These are phyloP conservation scores for Nansenia antarctica DNA, from an alignment of 2,113 vertebrate species.

Conservation along the genomic window DNA sequence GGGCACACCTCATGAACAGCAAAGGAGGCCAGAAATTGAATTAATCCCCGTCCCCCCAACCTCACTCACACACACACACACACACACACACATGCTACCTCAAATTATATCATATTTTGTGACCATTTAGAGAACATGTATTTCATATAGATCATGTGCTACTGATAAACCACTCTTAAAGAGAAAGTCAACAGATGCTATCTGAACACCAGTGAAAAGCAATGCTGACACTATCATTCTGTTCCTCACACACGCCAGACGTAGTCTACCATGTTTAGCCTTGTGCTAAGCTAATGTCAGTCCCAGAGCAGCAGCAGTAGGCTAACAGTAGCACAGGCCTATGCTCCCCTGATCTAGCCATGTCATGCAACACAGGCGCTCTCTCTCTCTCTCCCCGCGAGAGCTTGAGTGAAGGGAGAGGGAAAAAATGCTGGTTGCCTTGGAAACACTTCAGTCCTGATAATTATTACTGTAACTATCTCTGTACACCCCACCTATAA, in stretches of 20 bases:
- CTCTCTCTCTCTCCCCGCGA: slow-evolving; percentile 62
- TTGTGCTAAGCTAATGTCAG: slow-evolving; percentile 22
- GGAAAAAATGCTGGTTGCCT: slow-evolving; percentile 83
- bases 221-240: slow-evolving; percentile 51
- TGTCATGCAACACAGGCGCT: slow-evolving; percentile 85
- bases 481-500: slow-evolving; percentile 98
- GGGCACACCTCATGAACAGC: neutral
- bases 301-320: slow-evolving; percentile 60
- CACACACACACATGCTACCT: neutral
- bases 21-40: neutral
- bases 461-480: slow-evolving; percentile 98
- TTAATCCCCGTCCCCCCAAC: too few species aligned
- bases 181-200: neutral
- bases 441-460: slow-evolving; percentile 95
- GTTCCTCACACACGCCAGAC: slow-evolving; percentile 32
- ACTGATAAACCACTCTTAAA: neutral
- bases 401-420: slow-evolving; percentile 53
- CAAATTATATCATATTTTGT: neutral
- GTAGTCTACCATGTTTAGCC: slow-evolving; percentile 6
- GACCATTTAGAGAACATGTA: neutral
- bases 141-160: neutral
- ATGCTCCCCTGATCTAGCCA: slow-evolving; percentile 77
- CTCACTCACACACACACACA: too few species aligned
- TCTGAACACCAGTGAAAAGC: neutral
- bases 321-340: slow-evolving; percentile 33